phyloP scores from a whole-genome alignment of 2,797 vertebrate species.

The Lithobates pipiens region DNA sequence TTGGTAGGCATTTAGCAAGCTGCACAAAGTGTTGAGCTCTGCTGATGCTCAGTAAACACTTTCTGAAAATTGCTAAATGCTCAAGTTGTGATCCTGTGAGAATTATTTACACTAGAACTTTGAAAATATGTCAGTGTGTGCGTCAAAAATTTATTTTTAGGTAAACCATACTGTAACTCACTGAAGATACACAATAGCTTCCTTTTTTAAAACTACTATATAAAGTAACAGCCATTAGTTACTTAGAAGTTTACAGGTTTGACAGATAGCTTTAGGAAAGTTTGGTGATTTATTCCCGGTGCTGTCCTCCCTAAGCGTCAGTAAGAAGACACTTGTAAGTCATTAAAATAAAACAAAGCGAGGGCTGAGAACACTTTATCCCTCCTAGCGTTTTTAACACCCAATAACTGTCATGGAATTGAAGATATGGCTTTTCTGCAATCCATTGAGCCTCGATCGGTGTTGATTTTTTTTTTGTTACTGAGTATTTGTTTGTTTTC shows the following conservation, averaged over 20 bases:
- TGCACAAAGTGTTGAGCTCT: too few relatives aligned
- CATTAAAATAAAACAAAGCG: slow-evolving; percentile 11
- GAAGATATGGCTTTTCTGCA: slow-evolving; percentile 16
- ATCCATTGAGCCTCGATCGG: background rate
- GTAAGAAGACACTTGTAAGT: background rate
- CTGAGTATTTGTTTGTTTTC: background rate
- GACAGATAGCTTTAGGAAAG: background rate
- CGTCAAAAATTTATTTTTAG: too few relatives aligned
- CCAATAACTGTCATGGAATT: slow-evolving; percentile 10
- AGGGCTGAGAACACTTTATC: slow-evolving; percentile 44
- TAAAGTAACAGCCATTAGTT: too few relatives aligned
- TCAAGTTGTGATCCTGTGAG: too few relatives aligned
- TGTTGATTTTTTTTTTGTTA: background rate
- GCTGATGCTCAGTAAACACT: too few relatives aligned
- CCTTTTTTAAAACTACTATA: too few relatives aligned
- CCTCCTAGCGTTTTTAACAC: background rate
- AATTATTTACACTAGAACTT: too few relatives aligned
- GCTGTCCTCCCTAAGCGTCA: background rate
- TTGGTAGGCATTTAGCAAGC: too few relatives aligned
- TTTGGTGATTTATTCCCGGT: background rate
- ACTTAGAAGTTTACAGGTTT: background rate
- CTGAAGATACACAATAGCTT: too few relatives aligned
- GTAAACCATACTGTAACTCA: too few relatives aligned
- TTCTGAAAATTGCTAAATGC: too few relatives aligned
- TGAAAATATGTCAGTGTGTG: too few relatives aligned